A percentile compares a stretch with the other conserved stretches of the same genome.
Conservation (phyloP, 2,888 invertebrate species). For the Ormia ochracea region DNA sequence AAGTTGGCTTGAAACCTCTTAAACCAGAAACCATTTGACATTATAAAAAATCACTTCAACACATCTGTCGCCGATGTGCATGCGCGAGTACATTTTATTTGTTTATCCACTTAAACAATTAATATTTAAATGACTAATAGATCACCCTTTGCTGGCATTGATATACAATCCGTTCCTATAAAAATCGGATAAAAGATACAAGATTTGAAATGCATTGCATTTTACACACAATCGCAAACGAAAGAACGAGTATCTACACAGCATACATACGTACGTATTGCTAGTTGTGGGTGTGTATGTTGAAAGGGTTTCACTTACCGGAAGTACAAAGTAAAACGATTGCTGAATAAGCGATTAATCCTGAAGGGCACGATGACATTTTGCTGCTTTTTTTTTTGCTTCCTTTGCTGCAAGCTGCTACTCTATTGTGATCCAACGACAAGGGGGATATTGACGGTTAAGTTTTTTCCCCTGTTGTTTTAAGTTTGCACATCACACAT, state of each 20-base stretch:
- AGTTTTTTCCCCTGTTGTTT: constrained; percentile 23
- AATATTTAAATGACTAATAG: too few species aligned
- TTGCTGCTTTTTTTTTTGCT: constrained; percentile 38
- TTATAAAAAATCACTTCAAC: too few species aligned
- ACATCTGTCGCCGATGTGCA: too few species aligned
- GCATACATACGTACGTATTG: background rate
- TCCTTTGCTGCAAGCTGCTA: constrained; percentile 25
- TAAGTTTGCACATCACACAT: constrained; percentile 6
- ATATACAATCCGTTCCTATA: too few species aligned
- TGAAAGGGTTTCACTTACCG: constrained; percentile 72
- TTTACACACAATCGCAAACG: too few species aligned
- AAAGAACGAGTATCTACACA: background rate
- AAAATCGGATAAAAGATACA: too few species aligned
- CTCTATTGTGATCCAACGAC: constrained; percentile 9
- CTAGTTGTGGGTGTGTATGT: constrained; percentile 1
- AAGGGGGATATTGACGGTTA: constrained; percentile 38
- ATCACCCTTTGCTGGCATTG: too few species aligned
- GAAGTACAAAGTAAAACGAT: constrained; percentile 77
- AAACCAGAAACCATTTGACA: too few species aligned
- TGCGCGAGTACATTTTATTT: too few species aligned
- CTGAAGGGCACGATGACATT: constrained; percentile 70
- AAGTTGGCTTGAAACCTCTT: too few species aligned
- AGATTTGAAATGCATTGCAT: too few species aligned
- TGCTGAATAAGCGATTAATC: constrained; percentile 77
- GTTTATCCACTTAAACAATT: too few species aligned